Percentiles rank a stretch among this genome's conserved stretches.
Evolutionary conservation across 2,797 vertebrate species (phyloP).

Genomic region (Acanthopagrus latus): DNA sequence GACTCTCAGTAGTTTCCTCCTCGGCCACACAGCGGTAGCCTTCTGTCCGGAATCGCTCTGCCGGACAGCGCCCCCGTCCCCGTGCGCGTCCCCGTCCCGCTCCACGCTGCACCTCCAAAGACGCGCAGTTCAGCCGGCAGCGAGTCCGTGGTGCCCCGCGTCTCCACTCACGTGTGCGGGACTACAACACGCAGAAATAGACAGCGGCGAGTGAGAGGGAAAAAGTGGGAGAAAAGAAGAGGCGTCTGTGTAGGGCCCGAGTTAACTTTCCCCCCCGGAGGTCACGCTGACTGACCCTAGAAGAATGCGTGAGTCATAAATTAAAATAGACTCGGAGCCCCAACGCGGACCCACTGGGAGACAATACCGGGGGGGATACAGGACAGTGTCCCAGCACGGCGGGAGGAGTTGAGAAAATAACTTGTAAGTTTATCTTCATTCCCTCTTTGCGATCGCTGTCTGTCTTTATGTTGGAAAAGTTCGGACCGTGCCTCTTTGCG

Average conservation of each 20-base stretch:
- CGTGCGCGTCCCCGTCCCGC: conserved; percentile 31
- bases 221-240: conserved; percentile 46
- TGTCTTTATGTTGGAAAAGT: neutral
- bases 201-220: conserved; percentile 42
- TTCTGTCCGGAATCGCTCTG: conserved; percentile 31
- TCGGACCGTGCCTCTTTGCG: neutral
- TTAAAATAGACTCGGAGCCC: conserved; percentile 86
- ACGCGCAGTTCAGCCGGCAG: conserved; percentile 6
- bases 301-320: conserved; percentile 93
- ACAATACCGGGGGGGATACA: conserved; percentile 87
- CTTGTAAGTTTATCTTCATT: conserved; percentile 19
- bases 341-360: conserved; percentile 87
- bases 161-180: neutral
- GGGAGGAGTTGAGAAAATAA: neutral
- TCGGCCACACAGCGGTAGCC: conserved; percentile 53
- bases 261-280: conserved; percentile 86
- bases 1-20: conserved; percentile 32
- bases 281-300: conserved; percentile 90
- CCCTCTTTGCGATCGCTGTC: neutral
- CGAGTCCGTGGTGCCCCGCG: neutral
- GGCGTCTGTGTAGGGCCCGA: conserved; percentile 64
- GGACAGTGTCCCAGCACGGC: conserved; percentile 47
- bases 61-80: conserved; percentile 16
- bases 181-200: conserved; percentile 26
- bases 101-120: conserved; percentile 24